A percentile compares a stretch with the other conserved stretches of the same genome.
Conservation (phyloP, 2,888 invertebrate genomes). For the Arge pagana region DNA sequence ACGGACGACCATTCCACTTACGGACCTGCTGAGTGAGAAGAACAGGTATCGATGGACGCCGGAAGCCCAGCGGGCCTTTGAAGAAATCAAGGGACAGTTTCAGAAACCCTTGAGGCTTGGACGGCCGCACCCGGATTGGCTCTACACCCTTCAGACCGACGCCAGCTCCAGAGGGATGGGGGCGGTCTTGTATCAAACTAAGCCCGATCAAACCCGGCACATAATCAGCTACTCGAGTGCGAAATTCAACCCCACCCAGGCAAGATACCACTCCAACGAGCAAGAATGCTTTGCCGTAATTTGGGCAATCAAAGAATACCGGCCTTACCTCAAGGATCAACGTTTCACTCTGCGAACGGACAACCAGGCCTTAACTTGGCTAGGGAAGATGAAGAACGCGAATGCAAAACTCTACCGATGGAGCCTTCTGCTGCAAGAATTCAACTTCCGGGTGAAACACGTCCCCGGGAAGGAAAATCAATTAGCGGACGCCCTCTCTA, state of each 20-base stretch:
- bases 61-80: slow-evolving; percentile 10
- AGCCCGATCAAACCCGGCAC: slow-evolving; percentile 1
- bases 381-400: slow-evolving; percentile 27
- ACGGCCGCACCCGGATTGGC: slow-evolving; percentile 28
- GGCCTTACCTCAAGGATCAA: slow-evolving; percentile 30
- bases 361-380: slow-evolving; percentile 31
- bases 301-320: slow-evolving; percentile 13
- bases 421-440: slow-evolving; percentile 32
- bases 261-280: slow-evolving; percentile 28
- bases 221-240: slow-evolving; percentile 34
- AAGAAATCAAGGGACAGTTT: slow-evolving; percentile 25
- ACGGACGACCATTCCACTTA: slow-evolving; percentile 32
- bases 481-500: slow-evolving; percentile 32
- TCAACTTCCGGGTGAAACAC: slow-evolving; percentile 28
- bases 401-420: slow-evolving; percentile 32
- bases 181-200: slow-evolving; percentile 35
- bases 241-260: slow-evolving; percentile 23
- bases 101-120: slow-evolving; percentile 27
- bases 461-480: slow-evolving; percentile 27
- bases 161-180: slow-evolving; percentile 33
- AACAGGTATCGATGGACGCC: slow-evolving; percentile 7
- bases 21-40: slow-evolving; percentile 25
- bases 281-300: slow-evolving; percentile 21
- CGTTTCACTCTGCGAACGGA: slow-evolving; percentile 31
- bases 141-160: slow-evolving; percentile 35